Conservation (phyloP, 2,113 vertebrate genomes). For the Castor canadensis region DNA sequence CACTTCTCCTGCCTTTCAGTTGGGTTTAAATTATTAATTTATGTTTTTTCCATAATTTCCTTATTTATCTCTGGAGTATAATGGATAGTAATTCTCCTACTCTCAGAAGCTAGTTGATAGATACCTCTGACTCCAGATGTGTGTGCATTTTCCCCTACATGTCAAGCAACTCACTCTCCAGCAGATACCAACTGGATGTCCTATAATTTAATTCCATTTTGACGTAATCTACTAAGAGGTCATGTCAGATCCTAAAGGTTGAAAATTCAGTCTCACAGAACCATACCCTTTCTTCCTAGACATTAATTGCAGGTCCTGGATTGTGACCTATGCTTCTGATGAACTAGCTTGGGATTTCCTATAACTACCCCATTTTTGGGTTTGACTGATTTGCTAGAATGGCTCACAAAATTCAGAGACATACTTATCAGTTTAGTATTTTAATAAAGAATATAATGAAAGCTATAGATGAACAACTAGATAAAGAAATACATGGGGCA, state of each 20-base stretch:
- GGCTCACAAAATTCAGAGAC: neutral
- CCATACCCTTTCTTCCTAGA: neutral
- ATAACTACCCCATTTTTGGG: neutral
- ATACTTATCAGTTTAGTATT: neutral
- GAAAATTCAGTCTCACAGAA: neutral
- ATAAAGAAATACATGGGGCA: neutral
- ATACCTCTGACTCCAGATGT: no score
- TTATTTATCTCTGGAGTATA: neutral
- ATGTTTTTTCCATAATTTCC: neutral
- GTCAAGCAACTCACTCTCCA: neutral
- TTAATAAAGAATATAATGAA: neutral
- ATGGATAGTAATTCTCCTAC: neutral
- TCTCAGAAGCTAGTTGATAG: neutral
- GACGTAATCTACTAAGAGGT: neutral
- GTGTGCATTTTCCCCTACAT: fast-evolving
- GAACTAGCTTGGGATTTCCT: neutral
- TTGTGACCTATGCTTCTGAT: neutral
- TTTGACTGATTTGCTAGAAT: neutral
- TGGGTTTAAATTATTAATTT: neutral
- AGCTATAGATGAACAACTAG: neutral
- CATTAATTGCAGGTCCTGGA: neutral
- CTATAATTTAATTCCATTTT: neutral
- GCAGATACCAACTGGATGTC: neutral
- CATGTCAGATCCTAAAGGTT: neutral
- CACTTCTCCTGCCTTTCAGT: neutral